A percentile compares a stretch with the other conserved stretches of the same genome.
phyloP scores from a whole-genome alignment of 2,797 vertebrate species.

The Aeoliscus strigatus region DNA sequence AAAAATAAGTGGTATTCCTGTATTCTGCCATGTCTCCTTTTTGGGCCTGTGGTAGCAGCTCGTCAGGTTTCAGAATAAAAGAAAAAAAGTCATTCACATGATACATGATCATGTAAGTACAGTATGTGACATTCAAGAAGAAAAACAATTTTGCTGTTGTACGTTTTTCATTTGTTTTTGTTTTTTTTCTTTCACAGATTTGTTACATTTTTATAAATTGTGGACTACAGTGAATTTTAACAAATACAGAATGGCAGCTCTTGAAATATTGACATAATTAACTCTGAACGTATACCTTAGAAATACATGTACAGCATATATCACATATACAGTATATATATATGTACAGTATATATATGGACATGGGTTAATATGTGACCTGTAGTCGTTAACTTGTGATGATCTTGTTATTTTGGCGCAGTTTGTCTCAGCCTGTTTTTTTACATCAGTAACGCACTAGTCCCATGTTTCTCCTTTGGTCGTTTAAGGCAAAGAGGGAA shows the following conservation, averaged over 20 bases:
- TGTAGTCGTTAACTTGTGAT: conserved; percentile 8
- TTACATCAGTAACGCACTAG: not conserved
- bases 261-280: conserved; percentile 25
- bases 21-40: no score
- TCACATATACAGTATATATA: conserved; percentile 46
- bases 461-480: conserved; percentile 54
- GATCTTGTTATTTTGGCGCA: conserved; percentile 3
- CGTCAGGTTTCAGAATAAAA: no score
- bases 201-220: conserved; percentile 37
- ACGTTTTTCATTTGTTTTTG: conserved; percentile 24
- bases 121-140: no score
- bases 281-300: no score
- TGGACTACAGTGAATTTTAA: conserved; percentile 38
- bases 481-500: conserved; percentile 64
- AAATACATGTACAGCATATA: no score
- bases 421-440: not conserved
- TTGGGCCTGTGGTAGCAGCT: no score
- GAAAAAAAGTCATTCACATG: no score
- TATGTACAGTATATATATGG: conserved; percentile 42
- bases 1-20: no score
- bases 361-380: conserved; percentile 21
- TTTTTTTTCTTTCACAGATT: conserved; percentile 28
- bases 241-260: conserved; percentile 45
- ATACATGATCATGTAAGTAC: no score
- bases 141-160: no score